Base-by-base conservation (phyloP, 2,888 invertebrate genomes). In the Megaustenia siamemsis region DNA sequence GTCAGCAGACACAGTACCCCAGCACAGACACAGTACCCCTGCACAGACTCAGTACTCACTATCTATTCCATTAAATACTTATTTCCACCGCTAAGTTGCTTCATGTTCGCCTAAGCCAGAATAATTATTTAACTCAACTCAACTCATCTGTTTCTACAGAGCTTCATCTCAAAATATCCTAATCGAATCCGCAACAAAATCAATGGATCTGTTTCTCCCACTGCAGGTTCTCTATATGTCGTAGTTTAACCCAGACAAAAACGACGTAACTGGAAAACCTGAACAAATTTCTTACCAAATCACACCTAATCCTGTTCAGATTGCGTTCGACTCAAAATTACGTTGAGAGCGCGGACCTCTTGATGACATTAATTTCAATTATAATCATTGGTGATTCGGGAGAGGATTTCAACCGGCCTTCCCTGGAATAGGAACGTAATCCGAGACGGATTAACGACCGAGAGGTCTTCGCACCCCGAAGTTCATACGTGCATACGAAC, bases 341-440 rank as follows among this genome's bases (percentile, higher is more conserved):
- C 63, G 78, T 56, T 60, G 0, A n/a, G 18, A 75, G 6, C 43
- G 32, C 18, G 45, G 45, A 35, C 60, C 28, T 28, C 56, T 60
- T 83, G 86, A 85, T 85, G 84, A 85, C 86, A 86, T 86, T 86
- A 86, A 83, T 86, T 86, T 86, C 86, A 86, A 86, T 86, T 86
- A 86, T 85, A 85, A 86, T 85, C 85, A 86, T 86, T 63, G 75
- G 24, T 66, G 80, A 66, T 82, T 77, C 82, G 18, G n/a, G 49
- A 45, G 49, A 80, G 76, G 77, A 45, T 68, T 80, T 68, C 45
- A 28, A 28, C 2, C 15, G 80, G 68, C 28, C 68, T 68, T 43
- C 45, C 1, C 40, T 10, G 21, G 68, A 43, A 80, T 80, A 40
- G 28, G 40, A 40, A 18, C 28, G 28, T 75, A 75, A 82, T 73